A percentile compares a stretch with the other conserved stretches of the same genome.
phyloP scores from a whole-genome alignment of 2,797 vertebrate genomes.

The Takifugu ocellatus region DNA sequence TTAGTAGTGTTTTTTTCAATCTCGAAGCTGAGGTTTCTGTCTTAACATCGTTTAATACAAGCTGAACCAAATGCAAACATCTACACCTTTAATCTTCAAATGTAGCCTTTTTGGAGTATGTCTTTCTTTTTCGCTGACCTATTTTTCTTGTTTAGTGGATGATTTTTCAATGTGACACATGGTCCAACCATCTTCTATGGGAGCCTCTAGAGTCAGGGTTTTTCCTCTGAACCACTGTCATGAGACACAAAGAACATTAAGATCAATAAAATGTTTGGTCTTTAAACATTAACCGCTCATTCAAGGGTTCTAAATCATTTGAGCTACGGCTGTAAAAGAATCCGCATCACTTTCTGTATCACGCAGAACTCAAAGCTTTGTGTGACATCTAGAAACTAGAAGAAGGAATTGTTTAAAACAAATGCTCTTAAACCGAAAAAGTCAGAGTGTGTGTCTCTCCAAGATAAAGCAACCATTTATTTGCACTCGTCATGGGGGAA shows the following conservation, averaged over 20 bases:
- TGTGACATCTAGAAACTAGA: too few relatives aligned
- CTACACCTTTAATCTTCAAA: background rate
- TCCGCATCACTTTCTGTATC: constrained; percentile 12
- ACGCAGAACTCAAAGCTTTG: constrained; percentile 3
- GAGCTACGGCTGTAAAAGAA: constrained; percentile 14
- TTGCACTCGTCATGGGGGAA: too few relatives aligned
- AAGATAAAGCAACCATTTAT: too few relatives aligned
- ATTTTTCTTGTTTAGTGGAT: constrained; percentile 25
- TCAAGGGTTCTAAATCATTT: constrained; percentile 15
- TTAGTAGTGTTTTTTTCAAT: constrained; percentile 24
- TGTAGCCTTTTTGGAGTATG: background rate
- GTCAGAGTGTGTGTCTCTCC: constrained; percentile 31
- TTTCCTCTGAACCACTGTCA: constrained; percentile 5
- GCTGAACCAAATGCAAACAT: background rate
- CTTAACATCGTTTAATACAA: constrained; percentile 6
- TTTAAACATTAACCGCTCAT: too few relatives aligned
- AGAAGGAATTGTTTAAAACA: background rate
- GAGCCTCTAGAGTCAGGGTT: constrained; percentile 6
- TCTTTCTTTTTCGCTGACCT: constrained; percentile 31
- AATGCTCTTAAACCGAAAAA: constrained; percentile 5
- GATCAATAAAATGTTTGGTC: too few relatives aligned
- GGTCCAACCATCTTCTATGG: constrained; percentile 1
- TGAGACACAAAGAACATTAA: too few relatives aligned
- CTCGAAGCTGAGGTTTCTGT: constrained; percentile 4
- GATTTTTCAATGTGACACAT: constrained; percentile 16